A percentile compares a stretch with the other conserved stretches of the same genome.
Evolutionary conservation across 2,797 vertebrate species (phyloP).

Genomic region (Myotis planiceps): DNA sequence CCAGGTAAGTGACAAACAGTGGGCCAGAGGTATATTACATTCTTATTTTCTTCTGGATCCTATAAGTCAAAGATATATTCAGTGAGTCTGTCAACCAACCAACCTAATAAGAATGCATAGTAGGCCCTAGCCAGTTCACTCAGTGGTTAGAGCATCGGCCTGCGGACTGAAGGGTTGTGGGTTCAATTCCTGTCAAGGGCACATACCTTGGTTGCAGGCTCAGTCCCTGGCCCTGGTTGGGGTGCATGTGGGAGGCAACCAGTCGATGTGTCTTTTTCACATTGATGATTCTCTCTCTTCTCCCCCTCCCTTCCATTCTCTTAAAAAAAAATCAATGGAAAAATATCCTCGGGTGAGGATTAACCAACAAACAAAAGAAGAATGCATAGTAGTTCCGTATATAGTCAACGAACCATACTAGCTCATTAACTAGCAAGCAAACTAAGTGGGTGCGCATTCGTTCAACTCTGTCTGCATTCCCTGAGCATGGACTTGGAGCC

Average conservation of each 20-base stretch:
- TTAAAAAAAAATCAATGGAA: no score
- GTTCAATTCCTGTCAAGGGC: no score
- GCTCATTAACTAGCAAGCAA: not conserved
- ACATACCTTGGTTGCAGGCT: no score
- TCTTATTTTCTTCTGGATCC: not conserved
- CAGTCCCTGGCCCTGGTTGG: no score
- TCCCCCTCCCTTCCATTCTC: no score
- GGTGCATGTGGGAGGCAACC: no score
- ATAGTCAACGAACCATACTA: not conserved
- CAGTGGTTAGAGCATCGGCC: no score
- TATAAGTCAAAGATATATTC: not conserved
- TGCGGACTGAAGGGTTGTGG: no score
- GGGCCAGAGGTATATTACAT: not conserved
- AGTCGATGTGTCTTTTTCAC: no score
- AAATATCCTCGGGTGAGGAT: no score
- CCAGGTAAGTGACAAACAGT: slow-evolving; percentile 87
- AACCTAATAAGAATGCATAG: not conserved
- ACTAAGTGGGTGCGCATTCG: not conserved
- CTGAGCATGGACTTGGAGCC: not conserved
- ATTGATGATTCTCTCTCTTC: no score
- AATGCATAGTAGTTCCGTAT: not conserved
- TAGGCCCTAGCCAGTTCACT: no score
- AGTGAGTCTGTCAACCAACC: not conserved
- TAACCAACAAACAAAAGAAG: not conserved
- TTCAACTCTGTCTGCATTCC: not conserved